Percentiles rank a stretch among this genome's conserved stretches.
These are phyloP conservation scores for Halichondria panicea DNA, from an alignment of 37 sponge, comb jelly and placozoan species.

Conservation along the genomic window DNA sequence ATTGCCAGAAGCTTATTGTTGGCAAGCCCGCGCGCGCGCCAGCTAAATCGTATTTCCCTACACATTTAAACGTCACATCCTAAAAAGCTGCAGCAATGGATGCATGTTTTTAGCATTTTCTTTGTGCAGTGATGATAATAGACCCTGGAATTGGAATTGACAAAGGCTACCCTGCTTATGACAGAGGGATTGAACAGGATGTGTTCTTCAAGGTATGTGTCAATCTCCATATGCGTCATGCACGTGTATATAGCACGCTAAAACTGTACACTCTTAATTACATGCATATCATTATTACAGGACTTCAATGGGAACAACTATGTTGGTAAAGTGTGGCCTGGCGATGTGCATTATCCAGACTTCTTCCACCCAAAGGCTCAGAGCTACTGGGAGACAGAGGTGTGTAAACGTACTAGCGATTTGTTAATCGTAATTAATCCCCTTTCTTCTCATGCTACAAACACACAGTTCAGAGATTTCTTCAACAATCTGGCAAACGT, in stretches of 20 bases:
- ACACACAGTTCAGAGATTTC: conserved; percentile 47
- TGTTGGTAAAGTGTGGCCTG: conserved; percentile 63
- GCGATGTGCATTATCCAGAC: conserved; percentile 67
- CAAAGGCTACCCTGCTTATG: conserved; percentile 57
- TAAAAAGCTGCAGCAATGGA: no score
- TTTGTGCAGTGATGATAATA: conserved; percentile 58
- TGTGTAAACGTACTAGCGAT: not conserved
- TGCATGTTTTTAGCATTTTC: no score
- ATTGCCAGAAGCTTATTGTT: no score
- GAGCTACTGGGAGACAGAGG: conserved; percentile 61
- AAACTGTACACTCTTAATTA: no score
- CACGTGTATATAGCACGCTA: no score
- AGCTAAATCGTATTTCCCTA: no score
- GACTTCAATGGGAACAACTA: conserved; percentile 51
- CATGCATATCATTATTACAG: conserved; percentile 52
- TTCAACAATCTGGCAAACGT: conserved; percentile 30
- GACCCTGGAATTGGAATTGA: conserved; percentile 77
- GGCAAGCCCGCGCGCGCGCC: no score
- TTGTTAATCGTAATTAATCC: not conserved
- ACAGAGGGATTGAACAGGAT: conserved; percentile 49
- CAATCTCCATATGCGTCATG: not conserved
- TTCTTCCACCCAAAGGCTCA: conserved; percentile 64
- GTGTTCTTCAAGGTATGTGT: conserved; percentile 74
- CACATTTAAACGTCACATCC: no score
- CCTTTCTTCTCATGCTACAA: not conserved